Conservation (phyloP, 2,888 invertebrate species). For the Pterobdella sp. region DNA sequence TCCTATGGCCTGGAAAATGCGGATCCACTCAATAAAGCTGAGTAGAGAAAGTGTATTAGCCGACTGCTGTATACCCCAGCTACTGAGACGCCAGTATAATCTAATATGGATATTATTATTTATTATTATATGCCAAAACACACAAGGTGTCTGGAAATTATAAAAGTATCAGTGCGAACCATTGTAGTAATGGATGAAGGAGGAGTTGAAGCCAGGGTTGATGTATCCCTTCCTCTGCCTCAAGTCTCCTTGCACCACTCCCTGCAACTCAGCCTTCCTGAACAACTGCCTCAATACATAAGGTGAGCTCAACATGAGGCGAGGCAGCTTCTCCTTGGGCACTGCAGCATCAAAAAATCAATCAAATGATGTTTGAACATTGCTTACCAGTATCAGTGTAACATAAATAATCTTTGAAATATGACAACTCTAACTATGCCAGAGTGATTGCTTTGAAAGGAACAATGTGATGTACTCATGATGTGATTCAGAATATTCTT, state of each 20-base stretch:
- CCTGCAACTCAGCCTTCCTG: conserved; percentile 77
- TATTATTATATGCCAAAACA: background rate
- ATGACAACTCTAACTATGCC: too few relatives aligned
- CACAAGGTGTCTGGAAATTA: background rate
- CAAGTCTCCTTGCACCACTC: conserved; percentile 61
- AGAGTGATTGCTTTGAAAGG: background rate
- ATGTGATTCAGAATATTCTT: too few relatives aligned
- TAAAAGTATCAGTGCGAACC: conserved; percentile 46
- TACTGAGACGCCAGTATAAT: too few relatives aligned
- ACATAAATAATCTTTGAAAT: too few relatives aligned
- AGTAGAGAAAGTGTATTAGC: too few relatives aligned
- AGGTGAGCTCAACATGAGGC: conserved; percentile 79
- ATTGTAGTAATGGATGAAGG: conserved; percentile 85
- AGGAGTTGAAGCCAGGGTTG: conserved; percentile 83
- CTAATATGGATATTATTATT: too few relatives aligned
- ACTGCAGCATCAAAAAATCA: conserved; percentile 55
- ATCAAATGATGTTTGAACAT: background rate
- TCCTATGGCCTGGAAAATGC: too few relatives aligned
- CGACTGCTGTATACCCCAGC: too few relatives aligned
- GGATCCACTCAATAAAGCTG: too few relatives aligned
- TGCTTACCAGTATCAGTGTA: background rate
- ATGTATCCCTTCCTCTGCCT: conserved; percentile 88
- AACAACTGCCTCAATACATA: conserved; percentile 66
- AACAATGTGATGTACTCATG: background rate
- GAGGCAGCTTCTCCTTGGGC: conserved; percentile 87